Evolutionary conservation across 2,113 vertebrate genomes (phyloP), one percentile per base, ranked within the genome.

Genomic region (Nothoprocta perdicaria): DNA sequence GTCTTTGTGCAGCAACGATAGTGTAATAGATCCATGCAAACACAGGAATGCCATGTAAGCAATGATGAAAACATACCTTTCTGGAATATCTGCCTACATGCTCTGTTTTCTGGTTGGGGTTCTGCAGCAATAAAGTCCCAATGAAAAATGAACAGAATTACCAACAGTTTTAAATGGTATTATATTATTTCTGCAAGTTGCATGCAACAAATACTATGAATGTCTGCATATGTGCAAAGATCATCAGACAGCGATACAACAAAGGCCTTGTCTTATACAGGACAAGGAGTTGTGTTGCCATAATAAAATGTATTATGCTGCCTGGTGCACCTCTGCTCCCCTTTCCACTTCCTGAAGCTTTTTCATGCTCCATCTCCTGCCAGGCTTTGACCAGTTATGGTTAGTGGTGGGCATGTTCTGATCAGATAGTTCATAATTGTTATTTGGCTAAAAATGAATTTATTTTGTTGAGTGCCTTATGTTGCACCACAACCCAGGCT

Each of bases 61-160:
- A 46, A 19, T 46, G 16, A 43, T 14, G 68, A 63, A 61, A 78
- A 46, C 14, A 14, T 63, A 5, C 58, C 35, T 31, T 86, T 74
- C 41, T 78, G 66, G 61, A 45, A 27, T 65, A n/a, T 7, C 40
- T 89, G 26, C 27, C 80, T 55, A 2, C 19, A 55, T 1, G 1
- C 17, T 35, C 35, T 53, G 15, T 4, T 13, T 72, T 58, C 5
- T 0, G 0, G 7, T 14, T n/a, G 17, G 7, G 5, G 35, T 80
- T 75, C 55, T 73, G 29, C 66, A 35, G n/a, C 12, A n/a, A 65
- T 89, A 48, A 35, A 84, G 62, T 69, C 6, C 41, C n/a, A 8
- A 3, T 14, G 48, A 26, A 57, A 81, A 84, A 61, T 18, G 11
- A 57, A 5, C 12, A 46, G 18, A 27, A 66, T 71, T 52, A 57